Base-by-base conservation (phyloP, 1,140 invertebrate species). In the Anthonomus grandis region DNA sequence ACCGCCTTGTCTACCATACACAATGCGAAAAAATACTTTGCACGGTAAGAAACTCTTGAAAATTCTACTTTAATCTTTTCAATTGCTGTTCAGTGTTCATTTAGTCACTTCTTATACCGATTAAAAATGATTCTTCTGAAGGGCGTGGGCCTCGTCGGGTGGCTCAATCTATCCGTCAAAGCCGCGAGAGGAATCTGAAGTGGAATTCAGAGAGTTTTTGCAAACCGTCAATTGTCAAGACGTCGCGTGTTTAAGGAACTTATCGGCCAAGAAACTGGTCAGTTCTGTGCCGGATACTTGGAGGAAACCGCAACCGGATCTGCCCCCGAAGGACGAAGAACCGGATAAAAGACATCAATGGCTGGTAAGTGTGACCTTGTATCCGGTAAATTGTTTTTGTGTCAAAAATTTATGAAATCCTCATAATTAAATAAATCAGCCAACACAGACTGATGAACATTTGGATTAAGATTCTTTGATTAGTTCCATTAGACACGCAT, bases 131-230 rank as follows among this genome's bases (percentile, higher is more conserved):
- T 9, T 21, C 41, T 10, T 8, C n/a, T n/a, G n/a, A 22, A 73
- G 83, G 37, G 85, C 83, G 1, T 91, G 88, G 87, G 79, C 88
- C 0, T 84, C 86, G 0, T 89, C 86, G 1, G 80, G 85, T 0
- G 83, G 86, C 5, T 81, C 84, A 0, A 79, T 85, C n/a, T 86
- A 83, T 45, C 86, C 87, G 0, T 81, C 80, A 1, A 82, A 80
- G 38, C 67, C 80, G 0, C 67, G 88, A 1, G 64, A 73, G 0
- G 78, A 84, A 19, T 81, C 83, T 0, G 83, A 89, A 65, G 75
- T 74, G 34, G 69, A 78, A 9, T 86, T 83, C 56, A 73, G 80
- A 25, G 70, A 70, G 12, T 86, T 86, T 60, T 76, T 87, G 48
- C 73, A 77, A 23, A 71, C 75, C 0, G 73, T 79, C 3, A 75